A percentile compares a stretch with the other conserved stretches of the same genome.
Evolutionary conservation across 2,113 vertebrate species (phyloP).

Genomic region (Myotis davidii): DNA sequence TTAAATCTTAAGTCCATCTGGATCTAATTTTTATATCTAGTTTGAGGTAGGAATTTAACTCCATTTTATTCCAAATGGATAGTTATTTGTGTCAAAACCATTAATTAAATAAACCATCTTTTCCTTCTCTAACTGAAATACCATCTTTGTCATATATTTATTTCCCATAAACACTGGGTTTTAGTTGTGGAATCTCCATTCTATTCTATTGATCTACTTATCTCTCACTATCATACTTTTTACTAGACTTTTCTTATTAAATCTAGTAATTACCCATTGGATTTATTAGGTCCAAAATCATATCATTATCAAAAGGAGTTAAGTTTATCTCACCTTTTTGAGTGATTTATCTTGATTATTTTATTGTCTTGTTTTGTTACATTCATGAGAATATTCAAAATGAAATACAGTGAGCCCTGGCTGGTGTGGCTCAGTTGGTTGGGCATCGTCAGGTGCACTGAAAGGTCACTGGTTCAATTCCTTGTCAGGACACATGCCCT

Average conservation of each 20-base stretch:
- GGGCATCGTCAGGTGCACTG: too few species aligned
- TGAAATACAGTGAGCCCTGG: neutral
- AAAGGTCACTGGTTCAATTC: too few species aligned
- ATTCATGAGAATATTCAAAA: neutral
- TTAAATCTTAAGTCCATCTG: neutral
- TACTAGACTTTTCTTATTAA: constrained; percentile 23
- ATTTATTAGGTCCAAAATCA: constrained; percentile 15
- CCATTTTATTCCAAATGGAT: neutral
- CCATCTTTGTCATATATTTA: neutral
- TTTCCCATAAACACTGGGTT: neutral
- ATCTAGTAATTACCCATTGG: neutral
- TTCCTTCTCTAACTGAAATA: neutral
- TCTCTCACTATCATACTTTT: neutral
- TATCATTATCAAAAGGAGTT: constrained; percentile 18
- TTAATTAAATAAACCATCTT: constrained; percentile 4
- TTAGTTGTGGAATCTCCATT: neutral
- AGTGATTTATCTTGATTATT: neutral
- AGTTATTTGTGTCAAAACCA: constrained; percentile 2
- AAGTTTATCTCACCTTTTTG: neutral
- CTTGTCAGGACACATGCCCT: too few species aligned
- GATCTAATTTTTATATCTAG: constrained; percentile 49
- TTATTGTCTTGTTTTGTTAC: neutral
- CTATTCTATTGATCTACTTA: neutral
- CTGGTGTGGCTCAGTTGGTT: too few species aligned
- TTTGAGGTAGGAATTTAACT: constrained; percentile 24